Evolutionary conservation across 2,797 vertebrate genomes (phyloP), one percentile per base, ranked within the genome.

Genomic region (Notolepis coatsorum): DNA sequence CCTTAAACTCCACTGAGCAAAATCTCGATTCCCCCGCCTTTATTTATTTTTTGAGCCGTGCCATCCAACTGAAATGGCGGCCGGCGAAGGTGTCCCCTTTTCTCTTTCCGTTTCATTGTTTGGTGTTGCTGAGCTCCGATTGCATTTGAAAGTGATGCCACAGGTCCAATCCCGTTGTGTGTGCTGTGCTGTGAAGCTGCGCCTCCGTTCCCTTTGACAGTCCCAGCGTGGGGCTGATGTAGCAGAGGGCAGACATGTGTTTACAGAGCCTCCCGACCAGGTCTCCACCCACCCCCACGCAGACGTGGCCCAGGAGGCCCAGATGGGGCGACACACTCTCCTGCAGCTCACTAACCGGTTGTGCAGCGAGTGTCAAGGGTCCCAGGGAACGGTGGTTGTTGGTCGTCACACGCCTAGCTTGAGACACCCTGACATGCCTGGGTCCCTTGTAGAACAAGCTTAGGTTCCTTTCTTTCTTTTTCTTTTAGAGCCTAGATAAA

Each of bases 151-250:
- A 82, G 86, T 33, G 73, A 73, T 83, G 82, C 84, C 82, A 84
- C 82, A 77, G 86, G 85, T 84, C 79, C 56, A 47, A 74, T 85
- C 71, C 80, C 70, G 35, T 73, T 61, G 81, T 77, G 80, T 59
- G 65, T 42, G 70, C 63, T 71, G 73, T 38, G 75, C 76, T 79
- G 71, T 13, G 80, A 72, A 75, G 63, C 68, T 72, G 70, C 2
- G 65, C 55, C 66, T 75, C 24, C 25, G 13, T 72, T 74, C 73
- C n/a, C 77, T 88, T 84, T 88, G 86, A 88, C 91, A 89, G 81
- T 70, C 85, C 78, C 87, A 85, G 90, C 84, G 73, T 87, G 87
- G 85, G 85, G 75, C 80, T 82, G 90, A 86, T 86, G 84, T 86
- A 85, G 87, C 64, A 77, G 84, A 80, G 76, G 79, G 83, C 66